These are phyloP conservation scores for Hiodon tergisus DNA, from an alignment of 2,113 vertebrate species.

Conservation along the genomic window DNA sequence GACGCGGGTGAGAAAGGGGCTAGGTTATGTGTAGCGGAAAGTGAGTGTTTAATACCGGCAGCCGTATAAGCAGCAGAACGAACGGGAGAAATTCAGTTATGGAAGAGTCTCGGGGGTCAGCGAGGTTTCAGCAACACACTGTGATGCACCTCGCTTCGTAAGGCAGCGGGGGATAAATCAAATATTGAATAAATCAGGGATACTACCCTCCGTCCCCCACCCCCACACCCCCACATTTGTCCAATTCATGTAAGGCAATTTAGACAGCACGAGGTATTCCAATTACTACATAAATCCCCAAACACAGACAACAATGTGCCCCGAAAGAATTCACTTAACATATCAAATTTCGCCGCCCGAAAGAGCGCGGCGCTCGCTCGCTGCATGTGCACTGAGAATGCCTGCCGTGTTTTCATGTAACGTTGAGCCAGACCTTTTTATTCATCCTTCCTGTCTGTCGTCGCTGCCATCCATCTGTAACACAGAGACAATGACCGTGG, in stretches of 20 bases:
- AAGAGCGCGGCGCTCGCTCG: background rate
- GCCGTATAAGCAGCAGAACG: background rate
- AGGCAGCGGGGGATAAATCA: conserved; percentile 8
- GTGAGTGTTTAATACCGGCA: too few relatives aligned
- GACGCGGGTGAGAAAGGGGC: too few relatives aligned
- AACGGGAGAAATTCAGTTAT: background rate
- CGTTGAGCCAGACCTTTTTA: conserved; percentile 32
- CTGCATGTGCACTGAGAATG: conserved; percentile 35
- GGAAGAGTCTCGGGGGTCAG: background rate
- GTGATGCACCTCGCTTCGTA: conserved; percentile 10
- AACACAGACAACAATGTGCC: conserved; percentile 9
- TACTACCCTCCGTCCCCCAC: background rate
- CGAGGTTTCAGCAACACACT: background rate
- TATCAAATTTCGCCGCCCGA: conserved; percentile 18
- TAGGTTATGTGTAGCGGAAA: too few relatives aligned
- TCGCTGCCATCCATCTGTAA: conserved; percentile 55
- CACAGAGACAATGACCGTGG: conserved; percentile 49
- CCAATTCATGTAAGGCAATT: conserved; percentile 14
- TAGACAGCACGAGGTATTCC: conserved; percentile 22
- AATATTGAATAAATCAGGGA: conserved; percentile 4
- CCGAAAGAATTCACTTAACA: conserved; percentile 20
- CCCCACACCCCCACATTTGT: background rate
- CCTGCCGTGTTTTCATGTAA: conserved; percentile 42
- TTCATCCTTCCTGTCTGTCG: conserved; percentile 57
- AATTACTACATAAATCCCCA: conserved; percentile 23